These are phyloP conservation scores for Rhynchonycteris naso DNA, from an alignment of 2,797 vertebrate genomes.

Conservation along the genomic window DNA sequence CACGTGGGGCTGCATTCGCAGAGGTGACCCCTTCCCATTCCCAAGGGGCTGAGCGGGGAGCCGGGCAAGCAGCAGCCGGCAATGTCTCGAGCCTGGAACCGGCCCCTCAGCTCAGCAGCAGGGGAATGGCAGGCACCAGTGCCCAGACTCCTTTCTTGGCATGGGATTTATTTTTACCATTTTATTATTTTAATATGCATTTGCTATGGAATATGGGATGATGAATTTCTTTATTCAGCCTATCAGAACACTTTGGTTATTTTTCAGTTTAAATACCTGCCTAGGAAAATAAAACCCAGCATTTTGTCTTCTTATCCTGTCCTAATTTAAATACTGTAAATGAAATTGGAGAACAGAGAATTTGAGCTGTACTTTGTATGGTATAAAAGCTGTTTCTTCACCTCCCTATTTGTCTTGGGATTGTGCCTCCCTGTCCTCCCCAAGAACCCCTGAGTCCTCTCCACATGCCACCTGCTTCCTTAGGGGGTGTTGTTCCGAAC, in stretches of 20 bases:
- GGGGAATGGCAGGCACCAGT: not conserved
- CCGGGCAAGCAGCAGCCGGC: rapidly evolving
- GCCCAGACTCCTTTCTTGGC: not conserved
- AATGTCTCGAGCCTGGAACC: not conserved
- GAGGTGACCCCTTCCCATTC: not conserved
- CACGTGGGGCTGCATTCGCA: rapidly evolving
- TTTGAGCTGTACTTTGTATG: not conserved
- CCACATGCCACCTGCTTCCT: conserved; percentile 20
- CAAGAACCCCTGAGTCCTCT: conserved; percentile 38
- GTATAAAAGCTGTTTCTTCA: not conserved
- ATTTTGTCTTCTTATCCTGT: not conserved
- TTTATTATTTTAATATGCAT: conserved; percentile 15
- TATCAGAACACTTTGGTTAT: not conserved
- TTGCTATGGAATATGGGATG: conserved; percentile 32
- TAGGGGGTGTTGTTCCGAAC: not conserved
- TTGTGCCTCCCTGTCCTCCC: conserved; percentile 24
- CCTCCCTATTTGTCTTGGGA: not conserved
- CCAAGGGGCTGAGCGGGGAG: too few species aligned
- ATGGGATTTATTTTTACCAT: not conserved
- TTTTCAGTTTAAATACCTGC: conserved; percentile 33
- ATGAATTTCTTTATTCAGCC: conserved; percentile 18
- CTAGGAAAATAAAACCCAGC: conserved; percentile 30
- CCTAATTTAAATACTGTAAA: not conserved
- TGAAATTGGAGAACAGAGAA: not conserved
- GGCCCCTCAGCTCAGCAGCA: not conserved